Evolutionary conservation across 2,888 invertebrate genomes (phyloP), one percentile per base, ranked within the genome.

Genomic region (Esperia sulphurella): DNA sequence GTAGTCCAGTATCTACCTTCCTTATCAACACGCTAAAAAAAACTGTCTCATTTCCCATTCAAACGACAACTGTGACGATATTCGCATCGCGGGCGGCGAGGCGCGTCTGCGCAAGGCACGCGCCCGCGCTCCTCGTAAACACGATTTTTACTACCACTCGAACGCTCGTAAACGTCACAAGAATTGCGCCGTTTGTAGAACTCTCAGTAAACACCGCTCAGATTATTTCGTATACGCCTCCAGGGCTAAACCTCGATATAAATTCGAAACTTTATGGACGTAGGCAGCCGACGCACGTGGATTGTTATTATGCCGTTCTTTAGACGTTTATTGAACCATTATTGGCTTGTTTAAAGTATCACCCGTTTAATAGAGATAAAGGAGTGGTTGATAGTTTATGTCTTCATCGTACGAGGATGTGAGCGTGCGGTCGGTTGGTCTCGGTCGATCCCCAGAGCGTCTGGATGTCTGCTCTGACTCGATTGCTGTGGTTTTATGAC

Each of bases 281-380:
- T 67, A 67, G 72, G 70, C 82, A 75, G 68, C 69, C 74, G 74
- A 75, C 75, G 73, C 83, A 83, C 84, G 86, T 78, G 85, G 83
- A 79, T 83, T 80, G 83, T 86, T 89, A 88, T 87, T 87, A 87
- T 84, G 83, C 83, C 80, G 82, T 83, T 83, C 83, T 79, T 78
- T 76, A 68, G 87, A 88, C 88, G 73, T 87, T 89, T 88, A 89
- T 88, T 85, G 88, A 79, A 84, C 79, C 81, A 82, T 87, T 88
- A 89, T 88, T 86, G 88, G 84, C 83, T 84, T 83, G 87, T 87
- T 86, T 86, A 87, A 87, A 83, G 83, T 86, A 87, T 87, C 80
- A 83, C 76, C 76, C 75, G 78, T 73, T 86, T 87, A 85, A 85
- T 87, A 83, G 80, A 84, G 86, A 87, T 87, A 87, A 85, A 87